Evolutionary conservation across 2,888 invertebrate genomes (phyloP), one percentile per base, ranked within the genome.

Genomic region (Cenopis cana): DNA sequence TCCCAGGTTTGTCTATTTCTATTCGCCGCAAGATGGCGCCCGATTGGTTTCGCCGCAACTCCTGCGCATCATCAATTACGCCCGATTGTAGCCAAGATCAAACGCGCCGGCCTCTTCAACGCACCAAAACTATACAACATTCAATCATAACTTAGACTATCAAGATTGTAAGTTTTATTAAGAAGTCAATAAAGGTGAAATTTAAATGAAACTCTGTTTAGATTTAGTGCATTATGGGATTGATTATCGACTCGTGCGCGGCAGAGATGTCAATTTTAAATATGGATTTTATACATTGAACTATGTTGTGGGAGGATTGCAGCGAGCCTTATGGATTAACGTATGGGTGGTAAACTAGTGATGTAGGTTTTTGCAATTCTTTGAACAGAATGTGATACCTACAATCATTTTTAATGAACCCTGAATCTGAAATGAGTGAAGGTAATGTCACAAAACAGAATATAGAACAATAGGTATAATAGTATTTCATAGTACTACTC

Each of bases 31-130:
- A 73, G 74, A 73, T 74, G 72, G 76, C 67, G 74, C 76, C 78
- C 80, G 81, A 80, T 72, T 74, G 64, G 72, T 68, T 67, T 85
- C 84, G 79, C 85, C 78, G 75, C 78, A 83, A 76, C 82, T 84
- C 79, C 79, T 78, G 81, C 76, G 76, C 78, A 89, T 88, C 91
- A 92, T 93, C 90, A 92, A 93, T 93, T 91, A 91, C 82, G 75
- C 74, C 76, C 88, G 90, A 91, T 92, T 92, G 92, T 91, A 88
- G 88, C 87, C 80, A 86, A 90, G 91, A 91, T 93, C 93, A 92
- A 91, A 93, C 89, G 78, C 69, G 79, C 89, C 90, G 88, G 73
- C 81, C 74, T 78, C 18, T 38, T 3, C 18, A 36, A 11, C 38
- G 38, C 38, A 38, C 14, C 20, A 64, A 29, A 49, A 8, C 17